phyloP scores from a whole-genome alignment of 1,140 invertebrate genomes.

The Trichogramma pretiosum region DNA sequence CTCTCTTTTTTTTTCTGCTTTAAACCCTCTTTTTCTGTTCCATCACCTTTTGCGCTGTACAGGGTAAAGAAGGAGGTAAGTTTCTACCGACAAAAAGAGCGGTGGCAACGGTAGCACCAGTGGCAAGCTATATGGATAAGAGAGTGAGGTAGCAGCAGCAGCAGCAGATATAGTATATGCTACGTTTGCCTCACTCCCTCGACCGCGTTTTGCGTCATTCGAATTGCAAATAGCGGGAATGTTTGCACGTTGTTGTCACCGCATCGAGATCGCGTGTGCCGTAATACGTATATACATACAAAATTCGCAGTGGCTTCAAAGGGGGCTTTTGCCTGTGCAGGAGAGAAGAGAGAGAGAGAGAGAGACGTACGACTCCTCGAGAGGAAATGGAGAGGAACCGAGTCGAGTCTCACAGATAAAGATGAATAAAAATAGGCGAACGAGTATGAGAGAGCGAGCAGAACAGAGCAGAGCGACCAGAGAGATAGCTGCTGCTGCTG shows the following conservation, averaged over 20 bases:
- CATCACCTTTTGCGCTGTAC: slow-evolving; percentile 10
- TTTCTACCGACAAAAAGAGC: slow-evolving; percentile 7
- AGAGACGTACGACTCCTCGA: slow-evolving; percentile 25
- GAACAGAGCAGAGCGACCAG: slow-evolving; percentile 9
- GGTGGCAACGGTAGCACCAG: neutral
- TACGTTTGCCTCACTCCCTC: neutral
- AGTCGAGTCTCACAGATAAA: slow-evolving; percentile 41
- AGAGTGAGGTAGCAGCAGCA: neutral
- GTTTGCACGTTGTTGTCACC: slow-evolving; percentile 47
- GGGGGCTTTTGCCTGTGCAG: too few species aligned
- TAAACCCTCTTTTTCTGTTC: slow-evolving; percentile 6
- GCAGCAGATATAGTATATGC: neutral
- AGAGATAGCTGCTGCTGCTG: slow-evolving; percentile 23
- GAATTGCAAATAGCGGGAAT: slow-evolving; percentile 49
- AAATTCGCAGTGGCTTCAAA: too few species aligned
- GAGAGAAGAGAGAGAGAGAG: slow-evolving; percentile 6
- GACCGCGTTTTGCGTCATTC: slow-evolving; percentile 32
- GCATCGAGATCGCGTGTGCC: too few species aligned
- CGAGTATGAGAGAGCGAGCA: slow-evolving; percentile 3
- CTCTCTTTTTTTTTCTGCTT: neutral
- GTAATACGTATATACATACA: too few species aligned
- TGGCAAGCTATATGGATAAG: slow-evolving; percentile 2
- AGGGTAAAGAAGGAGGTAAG: too few species aligned
- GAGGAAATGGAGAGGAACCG: slow-evolving; percentile 42
- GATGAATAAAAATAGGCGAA: slow-evolving; percentile 45